Conservation (phyloP, 2,113 vertebrate genomes). For the Rousettus leschenaultii region DNA sequence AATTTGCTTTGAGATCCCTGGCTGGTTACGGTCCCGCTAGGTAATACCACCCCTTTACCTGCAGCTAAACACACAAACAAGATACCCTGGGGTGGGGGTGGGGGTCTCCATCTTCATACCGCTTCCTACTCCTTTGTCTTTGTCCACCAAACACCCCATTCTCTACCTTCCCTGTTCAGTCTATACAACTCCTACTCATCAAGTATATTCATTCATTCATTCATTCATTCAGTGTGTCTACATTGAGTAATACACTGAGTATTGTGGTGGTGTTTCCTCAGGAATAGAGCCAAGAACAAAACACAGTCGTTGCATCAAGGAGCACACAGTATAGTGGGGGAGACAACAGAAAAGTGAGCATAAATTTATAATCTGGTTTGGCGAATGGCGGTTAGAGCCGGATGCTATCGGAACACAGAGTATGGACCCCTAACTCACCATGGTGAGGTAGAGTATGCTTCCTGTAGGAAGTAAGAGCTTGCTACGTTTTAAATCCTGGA, state of each 20-base stretch:
- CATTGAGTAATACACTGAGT: not conserved
- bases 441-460: not conserved
- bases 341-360: not conserved
- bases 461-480: not conserved
- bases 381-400: fast-evolving
- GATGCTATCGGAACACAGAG: fast-evolving
- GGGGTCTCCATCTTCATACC: not conserved
- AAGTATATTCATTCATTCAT: not conserved
- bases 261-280: not conserved
- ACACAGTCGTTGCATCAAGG: not conserved
- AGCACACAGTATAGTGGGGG: not conserved
- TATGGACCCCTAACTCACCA: not conserved
- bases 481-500: not conserved
- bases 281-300: not conserved
- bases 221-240: not conserved
- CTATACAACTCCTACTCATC: not conserved
- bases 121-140: not conserved
- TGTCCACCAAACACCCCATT: not conserved
- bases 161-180: not conserved
- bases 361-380: no score
- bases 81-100: no score
- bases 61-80: not conserved
- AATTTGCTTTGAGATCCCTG: conserved; percentile 52
- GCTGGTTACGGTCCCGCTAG: not conserved
- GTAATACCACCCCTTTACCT: conserved; percentile 36